Conservation (phyloP, 2,797 vertebrate species). For the Zalophus californianus region DNA sequence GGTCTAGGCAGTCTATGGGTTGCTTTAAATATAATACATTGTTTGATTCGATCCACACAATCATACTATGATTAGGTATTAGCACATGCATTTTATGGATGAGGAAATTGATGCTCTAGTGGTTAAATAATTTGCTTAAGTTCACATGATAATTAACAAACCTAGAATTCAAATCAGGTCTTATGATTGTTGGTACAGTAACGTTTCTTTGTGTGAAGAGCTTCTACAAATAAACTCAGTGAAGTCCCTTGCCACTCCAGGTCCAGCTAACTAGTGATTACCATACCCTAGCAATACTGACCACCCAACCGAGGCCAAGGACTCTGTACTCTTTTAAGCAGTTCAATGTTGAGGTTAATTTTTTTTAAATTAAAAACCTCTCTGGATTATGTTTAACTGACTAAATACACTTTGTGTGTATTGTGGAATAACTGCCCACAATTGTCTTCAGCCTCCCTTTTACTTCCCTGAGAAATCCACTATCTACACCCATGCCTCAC, state of each 20-base stretch:
- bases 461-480: not conserved
- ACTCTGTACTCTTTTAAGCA: not conserved
- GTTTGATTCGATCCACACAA: not conserved
- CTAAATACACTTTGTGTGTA: not conserved
- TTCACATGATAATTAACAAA: not conserved
- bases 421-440: not conserved
- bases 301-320: not conserved
- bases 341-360: not conserved
- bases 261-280: not conserved
- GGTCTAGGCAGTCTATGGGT: not conserved
- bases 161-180: slow-evolving; percentile 2
- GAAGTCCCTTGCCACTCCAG: not conserved
- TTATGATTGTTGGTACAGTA: not conserved
- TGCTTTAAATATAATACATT: not conserved
- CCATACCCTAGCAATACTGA: too few relatives aligned
- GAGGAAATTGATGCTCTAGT: not conserved
- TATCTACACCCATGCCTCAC: not conserved
- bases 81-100: not conserved
- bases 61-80: not conserved
- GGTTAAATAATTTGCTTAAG: not conserved
- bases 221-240: not conserved
- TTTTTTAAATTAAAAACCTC: not conserved
- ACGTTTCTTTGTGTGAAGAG: not conserved
- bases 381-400: not conserved
- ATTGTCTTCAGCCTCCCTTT: not conserved